These are phyloP conservation scores for Hipposideros larvatus DNA, from an alignment of 2,797 vertebrate genomes.

Conservation along the genomic window DNA sequence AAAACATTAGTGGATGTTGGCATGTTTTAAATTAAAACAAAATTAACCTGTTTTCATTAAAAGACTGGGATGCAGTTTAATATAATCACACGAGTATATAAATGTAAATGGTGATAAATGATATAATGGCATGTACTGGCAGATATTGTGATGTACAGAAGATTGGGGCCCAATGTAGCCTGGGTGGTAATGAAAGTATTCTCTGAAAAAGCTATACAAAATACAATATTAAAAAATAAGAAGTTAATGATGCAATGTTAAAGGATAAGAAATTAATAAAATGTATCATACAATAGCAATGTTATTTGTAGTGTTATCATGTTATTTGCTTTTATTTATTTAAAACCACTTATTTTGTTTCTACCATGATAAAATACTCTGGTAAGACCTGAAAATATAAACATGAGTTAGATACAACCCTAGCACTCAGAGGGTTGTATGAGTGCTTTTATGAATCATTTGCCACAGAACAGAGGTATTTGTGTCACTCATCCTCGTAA, in stretches of 20 bases:
- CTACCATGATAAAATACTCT: neutral
- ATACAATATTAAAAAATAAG: neutral
- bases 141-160: neutral
- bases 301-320: neutral
- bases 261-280: neutral
- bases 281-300: neutral
- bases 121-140: neutral
- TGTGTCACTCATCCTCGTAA: neutral
- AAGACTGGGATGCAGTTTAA: neutral
- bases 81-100: neutral
- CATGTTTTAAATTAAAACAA: constrained; percentile 4
- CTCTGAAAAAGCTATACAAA: neutral
- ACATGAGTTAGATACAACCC: neutral
- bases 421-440: neutral
- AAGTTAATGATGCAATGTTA: neutral
- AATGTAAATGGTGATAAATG: neutral
- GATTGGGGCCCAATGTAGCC: neutral
- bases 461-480: neutral
- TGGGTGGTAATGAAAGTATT: neutral
- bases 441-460: neutral
- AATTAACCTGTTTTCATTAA: neutral
- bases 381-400: neutral
- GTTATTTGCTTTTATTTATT: constrained; percentile 46
- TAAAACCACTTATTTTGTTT: constrained; percentile 20
- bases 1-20: neutral